A percentile compares a stretch with the other conserved stretches of the same genome.
These are phyloP conservation scores for Synodontis membranacea DNA, from an alignment of 2,113 vertebrate species.

Conservation along the genomic window DNA sequence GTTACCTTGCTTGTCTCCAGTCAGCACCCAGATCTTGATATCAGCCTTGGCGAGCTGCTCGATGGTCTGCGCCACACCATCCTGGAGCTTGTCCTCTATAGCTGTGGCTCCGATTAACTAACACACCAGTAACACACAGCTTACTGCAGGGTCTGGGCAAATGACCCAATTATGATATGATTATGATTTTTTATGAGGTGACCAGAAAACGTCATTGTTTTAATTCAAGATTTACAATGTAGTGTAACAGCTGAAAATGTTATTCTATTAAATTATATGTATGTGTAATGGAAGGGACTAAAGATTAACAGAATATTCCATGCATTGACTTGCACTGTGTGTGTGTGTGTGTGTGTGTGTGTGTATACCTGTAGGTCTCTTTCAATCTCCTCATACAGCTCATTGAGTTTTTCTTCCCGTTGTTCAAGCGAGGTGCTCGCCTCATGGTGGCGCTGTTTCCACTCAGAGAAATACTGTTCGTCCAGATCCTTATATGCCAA, in stretches of 20 bases:
- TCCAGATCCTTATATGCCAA: conserved; percentile 88
- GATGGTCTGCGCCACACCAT: conserved; percentile 89
- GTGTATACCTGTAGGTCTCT: conserved; percentile 82
- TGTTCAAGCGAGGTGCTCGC: conserved; percentile 79
- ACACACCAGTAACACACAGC: conserved; percentile 18
- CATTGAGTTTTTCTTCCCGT: conserved; percentile 77
- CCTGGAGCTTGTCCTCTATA: conserved; percentile 94
- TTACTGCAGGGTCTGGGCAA: background rate
- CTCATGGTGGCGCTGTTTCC: conserved; percentile 82
- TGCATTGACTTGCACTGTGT: background rate
- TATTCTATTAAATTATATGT: background rate
- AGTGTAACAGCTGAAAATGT: background rate
- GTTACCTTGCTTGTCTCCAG: conserved; percentile 96
- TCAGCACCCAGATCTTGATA: conserved; percentile 95
- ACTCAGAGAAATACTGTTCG: conserved; percentile 75
- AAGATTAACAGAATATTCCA: background rate
- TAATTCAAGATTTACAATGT: background rate
- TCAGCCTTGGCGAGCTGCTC: conserved; percentile 83
- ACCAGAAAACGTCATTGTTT: too few species aligned
- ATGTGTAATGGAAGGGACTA: background rate
- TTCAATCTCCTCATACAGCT: conserved; percentile 89
- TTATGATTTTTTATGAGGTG: too few species aligned
- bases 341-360: conserved; percentile 2
- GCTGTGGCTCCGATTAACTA: conserved; percentile 90
- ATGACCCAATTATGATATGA: background rate